Evolutionary conservation across 1,140 invertebrate genomes (phyloP).

Genomic region (Cyclina sinensis): DNA sequence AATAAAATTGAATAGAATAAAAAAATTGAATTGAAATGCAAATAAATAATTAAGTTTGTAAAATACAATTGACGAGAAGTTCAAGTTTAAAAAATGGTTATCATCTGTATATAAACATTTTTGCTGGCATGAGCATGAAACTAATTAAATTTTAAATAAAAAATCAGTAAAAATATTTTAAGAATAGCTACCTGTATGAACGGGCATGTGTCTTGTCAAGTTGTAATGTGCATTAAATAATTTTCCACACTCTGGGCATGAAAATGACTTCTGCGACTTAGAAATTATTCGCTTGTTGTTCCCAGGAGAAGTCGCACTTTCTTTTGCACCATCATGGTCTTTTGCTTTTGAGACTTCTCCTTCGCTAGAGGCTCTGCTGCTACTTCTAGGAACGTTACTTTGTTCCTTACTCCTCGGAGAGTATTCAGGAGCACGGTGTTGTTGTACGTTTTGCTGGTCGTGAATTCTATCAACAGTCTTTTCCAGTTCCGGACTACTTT

Average conservation of each 20-base stretch:
- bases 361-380: not conserved
- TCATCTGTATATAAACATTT: no score
- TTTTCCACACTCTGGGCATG: constrained; percentile 98
- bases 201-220: constrained; percentile 99
- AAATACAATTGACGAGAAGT: no score
- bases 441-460: not conserved
- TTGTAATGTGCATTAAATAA: constrained; percentile 99
- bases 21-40: no score
- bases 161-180: not conserved
- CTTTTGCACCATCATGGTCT: not conserved
- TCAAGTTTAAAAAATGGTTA: no score
- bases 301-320: not conserved
- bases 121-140: no score
- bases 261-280: constrained; percentile 92
- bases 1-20: no score
- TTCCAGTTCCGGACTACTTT: not conserved
- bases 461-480: constrained; percentile 12
- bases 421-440: not conserved
- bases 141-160: no score
- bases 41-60: no score
- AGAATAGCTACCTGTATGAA: constrained; percentile 91
- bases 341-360: not conserved
- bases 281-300: not conserved
- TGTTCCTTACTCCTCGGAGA: not conserved
- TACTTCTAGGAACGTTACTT: not conserved